Base-by-base conservation (phyloP, 2,888 invertebrate genomes). In the Isoperla grammatica region DNA sequence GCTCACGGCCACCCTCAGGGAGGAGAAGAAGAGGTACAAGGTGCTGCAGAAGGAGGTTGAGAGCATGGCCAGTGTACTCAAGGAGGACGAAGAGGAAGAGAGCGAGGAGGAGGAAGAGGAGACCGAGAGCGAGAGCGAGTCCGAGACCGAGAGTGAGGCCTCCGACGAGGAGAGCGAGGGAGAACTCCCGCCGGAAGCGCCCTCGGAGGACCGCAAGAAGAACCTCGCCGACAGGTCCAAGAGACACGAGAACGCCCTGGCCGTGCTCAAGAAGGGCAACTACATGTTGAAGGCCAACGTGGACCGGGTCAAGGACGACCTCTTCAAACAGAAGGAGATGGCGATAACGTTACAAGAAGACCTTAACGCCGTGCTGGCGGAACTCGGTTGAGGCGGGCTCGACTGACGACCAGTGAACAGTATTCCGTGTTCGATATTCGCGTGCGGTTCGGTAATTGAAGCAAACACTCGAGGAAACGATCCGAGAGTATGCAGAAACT, bases 61-160 rank as follows among this genome's bases (percentile, higher is more conserved):
- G 70, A 92, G 92, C 76, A 93, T 93, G 91, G 91, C 91, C 0
- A 86, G 87, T 13, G 80, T 91, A 70, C 87, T 93, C 87, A 90
- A 87, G 68, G 88, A 89, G 68, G 84, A 82, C 1, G 72, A 73
- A 22, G 68, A 68, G 48, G 71, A 73, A 59, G 71, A 71, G 12
- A 63, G 71, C 69, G 79, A 72, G 64, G 74, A 80, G 60, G 83
- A 82, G 65, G 80, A 81, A 61, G 83, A 83, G 67, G 79, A 75
- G 39, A 76, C 73, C 53, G 77, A 75, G 64, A 69, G 80, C 4
- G 81, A 70, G 35, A 62, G 55, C 17, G 76, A 75, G 57, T 70
- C 71, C 6, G 77, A 76, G 68, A 81, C 81, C 39, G 87, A 86
- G 68, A 81, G 82, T 2, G 86, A 86, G 68, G 82, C 82, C 64